A percentile compares a stretch with the other conserved stretches of the same genome.
phyloP scores from a whole-genome alignment of 2,113 vertebrate species.

The Pipa parva region DNA sequence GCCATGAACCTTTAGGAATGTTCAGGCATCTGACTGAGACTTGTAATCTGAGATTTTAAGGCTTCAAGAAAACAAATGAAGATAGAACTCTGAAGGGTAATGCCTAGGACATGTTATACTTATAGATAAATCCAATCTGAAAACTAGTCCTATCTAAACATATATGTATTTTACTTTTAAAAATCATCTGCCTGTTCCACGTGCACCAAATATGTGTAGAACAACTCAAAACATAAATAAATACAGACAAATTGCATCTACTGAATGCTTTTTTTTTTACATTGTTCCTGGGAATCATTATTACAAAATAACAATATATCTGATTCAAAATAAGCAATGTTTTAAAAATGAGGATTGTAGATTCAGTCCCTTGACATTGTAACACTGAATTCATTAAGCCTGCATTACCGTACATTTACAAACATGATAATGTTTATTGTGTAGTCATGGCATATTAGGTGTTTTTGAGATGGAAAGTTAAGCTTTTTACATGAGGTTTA shows the following conservation, averaged over 20 bases:
- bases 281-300: conserved; percentile 28
- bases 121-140: not conserved
- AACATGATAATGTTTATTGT: not conserved
- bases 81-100: not conserved
- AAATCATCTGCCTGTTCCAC: not conserved
- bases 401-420: not conserved
- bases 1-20: conserved; percentile 10
- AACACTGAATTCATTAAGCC: not conserved
- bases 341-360: not conserved
- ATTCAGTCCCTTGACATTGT: not conserved
- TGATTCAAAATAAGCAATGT: conserved; percentile 1
- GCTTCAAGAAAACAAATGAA: conserved; percentile 6
- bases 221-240: not conserved
- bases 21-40: conserved; percentile 10
- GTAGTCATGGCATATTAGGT: not conserved
- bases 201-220: not conserved
- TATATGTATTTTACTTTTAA: too few relatives aligned
- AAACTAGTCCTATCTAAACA: not conserved
- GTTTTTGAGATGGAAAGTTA: not conserved
- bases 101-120: not conserved
- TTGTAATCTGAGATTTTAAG: conserved; percentile 17
- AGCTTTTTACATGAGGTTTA: too few relatives aligned
- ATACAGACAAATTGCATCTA: not conserved
- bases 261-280: conserved; percentile 15
- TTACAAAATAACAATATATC: not conserved